Percentiles rank a stretch among this genome's conserved stretches.
These are phyloP conservation scores for Maconellicoccus hirsutus DNA, from an alignment of 1,140 invertebrate genomes.

Conservation along the genomic window DNA sequence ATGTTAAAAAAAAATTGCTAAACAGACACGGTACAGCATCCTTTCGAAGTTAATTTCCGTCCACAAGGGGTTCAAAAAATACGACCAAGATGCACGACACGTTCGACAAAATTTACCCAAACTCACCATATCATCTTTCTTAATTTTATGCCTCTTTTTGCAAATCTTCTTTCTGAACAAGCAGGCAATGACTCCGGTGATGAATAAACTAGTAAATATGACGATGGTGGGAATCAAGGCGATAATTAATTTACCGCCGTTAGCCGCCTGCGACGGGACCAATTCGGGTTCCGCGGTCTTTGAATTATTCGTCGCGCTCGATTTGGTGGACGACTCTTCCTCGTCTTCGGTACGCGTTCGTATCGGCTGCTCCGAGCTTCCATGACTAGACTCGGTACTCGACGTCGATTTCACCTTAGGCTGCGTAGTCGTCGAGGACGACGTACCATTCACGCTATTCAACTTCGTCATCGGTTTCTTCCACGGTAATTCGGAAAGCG, in stretches of 20 bases:
- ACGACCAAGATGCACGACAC: not conserved
- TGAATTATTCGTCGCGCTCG: not conserved
- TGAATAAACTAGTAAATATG: conserved; percentile 38
- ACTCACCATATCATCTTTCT: conserved; percentile 44
- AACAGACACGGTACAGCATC: too few relatives aligned
- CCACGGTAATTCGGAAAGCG: not conserved
- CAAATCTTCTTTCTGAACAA: conserved; percentile 46
- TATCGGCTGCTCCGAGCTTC: not conserved
- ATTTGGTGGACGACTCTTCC: not conserved
- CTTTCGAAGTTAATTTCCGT: too few relatives aligned
- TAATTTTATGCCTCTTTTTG: conserved; percentile 38
- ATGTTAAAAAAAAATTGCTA: too few relatives aligned
- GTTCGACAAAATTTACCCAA: not conserved
- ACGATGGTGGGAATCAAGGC: conserved; percentile 48
- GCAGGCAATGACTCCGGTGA: conserved; percentile 38
- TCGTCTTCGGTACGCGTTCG: not conserved
- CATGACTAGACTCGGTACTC: not conserved
- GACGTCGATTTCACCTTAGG: not conserved
- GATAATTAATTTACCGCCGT: conserved; percentile 38
- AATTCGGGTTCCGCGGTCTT: not conserved
- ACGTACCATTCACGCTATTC: not conserved
- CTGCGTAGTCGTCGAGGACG: not conserved
- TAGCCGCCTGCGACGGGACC: conserved; percentile 16
- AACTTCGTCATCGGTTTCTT: not conserved
- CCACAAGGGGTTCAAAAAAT: too few relatives aligned